These are phyloP conservation scores for Trichosurus vulpecula DNA, from an alignment of 2,797 vertebrate genomes.

Conservation along the genomic window DNA sequence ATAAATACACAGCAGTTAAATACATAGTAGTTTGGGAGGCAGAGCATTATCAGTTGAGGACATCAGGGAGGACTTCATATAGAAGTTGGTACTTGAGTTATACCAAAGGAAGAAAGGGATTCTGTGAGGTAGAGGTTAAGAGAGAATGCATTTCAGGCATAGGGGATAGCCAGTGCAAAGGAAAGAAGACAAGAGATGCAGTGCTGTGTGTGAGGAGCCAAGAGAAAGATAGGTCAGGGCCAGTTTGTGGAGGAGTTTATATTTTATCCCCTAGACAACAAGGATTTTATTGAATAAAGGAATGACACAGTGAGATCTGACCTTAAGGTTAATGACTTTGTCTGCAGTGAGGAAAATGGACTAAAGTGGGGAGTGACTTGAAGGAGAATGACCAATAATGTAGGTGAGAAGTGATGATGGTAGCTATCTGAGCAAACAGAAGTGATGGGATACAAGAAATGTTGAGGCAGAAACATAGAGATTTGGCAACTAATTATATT, in stretches of 20 bases:
- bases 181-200: background rate
- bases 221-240: background rate
- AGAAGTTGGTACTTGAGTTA: background rate
- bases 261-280: background rate
- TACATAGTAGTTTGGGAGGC: background rate
- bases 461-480: too few relatives aligned
- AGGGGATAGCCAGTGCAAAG: background rate
- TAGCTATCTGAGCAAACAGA: too few relatives aligned
- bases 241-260: background rate
- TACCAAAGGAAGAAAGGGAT: background rate
- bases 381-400: too few relatives aligned
- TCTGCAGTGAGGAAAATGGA: background rate
- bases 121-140: background rate
- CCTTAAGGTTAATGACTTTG: background rate
- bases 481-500: too few relatives aligned
- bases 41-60: background rate
- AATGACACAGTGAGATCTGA: background rate
- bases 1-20: background rate
- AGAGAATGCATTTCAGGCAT: background rate
- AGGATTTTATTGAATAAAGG: background rate
- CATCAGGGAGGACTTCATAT: background rate
- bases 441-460: too few relatives aligned
- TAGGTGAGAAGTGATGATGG: too few relatives aligned
- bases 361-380: too few relatives aligned
- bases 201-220: background rate